Conservation (phyloP, 2,797 vertebrate species). For the Premnoplex brunnescens region DNA sequence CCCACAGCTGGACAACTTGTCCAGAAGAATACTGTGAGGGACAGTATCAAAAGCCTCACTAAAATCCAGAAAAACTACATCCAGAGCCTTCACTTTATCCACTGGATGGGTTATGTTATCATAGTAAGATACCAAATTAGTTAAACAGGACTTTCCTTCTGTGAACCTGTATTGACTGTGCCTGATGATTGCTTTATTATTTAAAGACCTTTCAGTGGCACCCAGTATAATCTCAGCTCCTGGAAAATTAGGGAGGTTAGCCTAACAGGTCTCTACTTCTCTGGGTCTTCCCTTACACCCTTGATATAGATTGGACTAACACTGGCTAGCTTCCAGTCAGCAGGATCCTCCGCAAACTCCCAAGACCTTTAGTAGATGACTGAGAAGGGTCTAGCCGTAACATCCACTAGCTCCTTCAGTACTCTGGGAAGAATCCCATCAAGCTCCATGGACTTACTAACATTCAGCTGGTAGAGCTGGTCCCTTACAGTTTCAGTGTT, state of each 20-base stretch:
- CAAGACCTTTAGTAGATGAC: not conserved
- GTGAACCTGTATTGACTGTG: not conserved
- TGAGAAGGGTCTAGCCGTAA: not conserved
- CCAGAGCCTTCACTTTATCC: not conserved
- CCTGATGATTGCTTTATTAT: not conserved
- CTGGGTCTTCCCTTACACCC: not conserved
- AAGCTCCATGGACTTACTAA: not conserved
- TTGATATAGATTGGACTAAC: not conserved
- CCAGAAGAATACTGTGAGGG: not conserved
- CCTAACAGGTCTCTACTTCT: not conserved
- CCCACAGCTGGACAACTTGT: not conserved
- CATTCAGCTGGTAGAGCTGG: not conserved
- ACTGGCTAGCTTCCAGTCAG: not conserved
- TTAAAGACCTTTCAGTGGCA: not conserved
- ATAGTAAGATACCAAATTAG: not conserved
- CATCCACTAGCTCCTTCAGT: not conserved
- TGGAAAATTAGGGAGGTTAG: not conserved
- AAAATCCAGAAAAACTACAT: not conserved
- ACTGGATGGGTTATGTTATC: not conserved
- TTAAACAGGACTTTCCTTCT: not conserved
- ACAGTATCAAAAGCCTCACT: not conserved
- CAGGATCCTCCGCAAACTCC: not conserved
- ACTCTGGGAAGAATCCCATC: not conserved
- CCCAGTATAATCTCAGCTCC: not conserved
- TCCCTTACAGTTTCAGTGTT: not conserved